These are phyloP conservation scores for Indicator maculatus DNA, from an alignment of 2,113 vertebrate species.

Conservation along the genomic window DNA sequence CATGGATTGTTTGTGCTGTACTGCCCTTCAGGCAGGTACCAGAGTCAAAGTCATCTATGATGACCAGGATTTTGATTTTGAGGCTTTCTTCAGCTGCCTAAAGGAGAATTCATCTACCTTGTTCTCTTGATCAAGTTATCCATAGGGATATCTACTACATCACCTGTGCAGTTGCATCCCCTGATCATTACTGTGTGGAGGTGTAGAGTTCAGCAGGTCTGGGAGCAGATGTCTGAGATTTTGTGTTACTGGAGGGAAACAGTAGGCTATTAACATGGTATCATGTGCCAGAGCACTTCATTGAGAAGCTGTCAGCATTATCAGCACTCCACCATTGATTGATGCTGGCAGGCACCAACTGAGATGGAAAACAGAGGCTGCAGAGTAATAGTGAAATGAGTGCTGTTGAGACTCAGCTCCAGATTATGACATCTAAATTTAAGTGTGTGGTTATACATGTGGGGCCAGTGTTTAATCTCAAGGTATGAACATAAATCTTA, in stretches of 20 bases:
- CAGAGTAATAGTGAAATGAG: background rate
- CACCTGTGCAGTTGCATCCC: background rate
- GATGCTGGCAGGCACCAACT: background rate
- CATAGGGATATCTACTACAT: background rate
- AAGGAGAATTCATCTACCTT: background rate
- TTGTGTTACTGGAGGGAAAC: background rate
- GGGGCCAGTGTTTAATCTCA: background rate
- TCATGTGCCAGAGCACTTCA: background rate
- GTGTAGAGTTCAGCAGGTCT: background rate
- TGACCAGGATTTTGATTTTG: background rate
- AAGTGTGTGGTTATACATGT: background rate
- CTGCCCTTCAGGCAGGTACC: background rate
- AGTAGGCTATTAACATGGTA: background rate
- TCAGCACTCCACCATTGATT: background rate
- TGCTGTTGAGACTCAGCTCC: background rate
- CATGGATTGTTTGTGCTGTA: background rate
- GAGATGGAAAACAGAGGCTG: background rate
- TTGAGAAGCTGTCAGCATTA: background rate
- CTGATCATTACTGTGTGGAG: background rate
- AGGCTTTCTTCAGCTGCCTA: background rate
- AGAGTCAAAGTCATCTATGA: background rate
- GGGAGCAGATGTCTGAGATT: background rate
- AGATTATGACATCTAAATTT: background rate
- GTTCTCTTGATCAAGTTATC: background rate
- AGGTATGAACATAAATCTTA: background rate